Percentiles rank a stretch among this genome's conserved stretches.
Evolutionary conservation across 2,888 invertebrate genomes (phyloP).

Genomic region (Troides oblongomaculatus): DNA sequence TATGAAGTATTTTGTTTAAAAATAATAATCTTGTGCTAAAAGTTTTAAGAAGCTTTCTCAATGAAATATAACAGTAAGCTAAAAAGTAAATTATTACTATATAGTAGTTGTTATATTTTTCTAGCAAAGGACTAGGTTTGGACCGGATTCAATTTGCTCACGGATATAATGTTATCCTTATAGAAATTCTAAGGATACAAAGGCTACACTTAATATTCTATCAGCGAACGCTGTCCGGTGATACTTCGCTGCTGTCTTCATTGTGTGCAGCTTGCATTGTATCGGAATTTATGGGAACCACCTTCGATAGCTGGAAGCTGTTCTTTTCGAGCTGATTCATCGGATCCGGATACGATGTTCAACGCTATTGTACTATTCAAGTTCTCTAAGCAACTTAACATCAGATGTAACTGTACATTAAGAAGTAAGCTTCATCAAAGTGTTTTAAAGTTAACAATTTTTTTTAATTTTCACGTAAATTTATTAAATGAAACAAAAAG

Average conservation of each 20-base stretch:
- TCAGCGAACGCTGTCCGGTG: slow-evolving; percentile 16
- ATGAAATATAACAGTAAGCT: neutral
- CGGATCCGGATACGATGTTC: neutral
- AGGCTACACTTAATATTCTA: slow-evolving; percentile 24
- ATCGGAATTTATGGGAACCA: slow-evolving; percentile 8
- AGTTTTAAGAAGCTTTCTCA: no score
- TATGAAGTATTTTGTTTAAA: no score
- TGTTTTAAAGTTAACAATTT: neutral
- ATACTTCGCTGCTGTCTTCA: slow-evolving; percentile 1
- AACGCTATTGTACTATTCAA: neutral
- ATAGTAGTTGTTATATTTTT: neutral
- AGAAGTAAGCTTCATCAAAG: neutral
- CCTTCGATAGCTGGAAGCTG: neutral
- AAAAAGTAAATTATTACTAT: neutral
- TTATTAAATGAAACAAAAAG: no score
- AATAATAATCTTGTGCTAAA: no score
- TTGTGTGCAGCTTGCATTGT: slow-evolving; percentile 19
- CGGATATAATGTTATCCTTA: slow-evolving; percentile 7
- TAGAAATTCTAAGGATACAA: slow-evolving; percentile 10
- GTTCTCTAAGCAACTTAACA: no score
- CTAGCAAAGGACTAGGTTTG: slow-evolving; percentile 16
- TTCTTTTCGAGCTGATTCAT: neutral
- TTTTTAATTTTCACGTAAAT: no score
- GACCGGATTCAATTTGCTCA: slow-evolving; percentile 21
- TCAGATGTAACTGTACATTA: neutral